Conservation (phyloP, 2,888 invertebrate genomes). For the Bimastos eiseni region DNA sequence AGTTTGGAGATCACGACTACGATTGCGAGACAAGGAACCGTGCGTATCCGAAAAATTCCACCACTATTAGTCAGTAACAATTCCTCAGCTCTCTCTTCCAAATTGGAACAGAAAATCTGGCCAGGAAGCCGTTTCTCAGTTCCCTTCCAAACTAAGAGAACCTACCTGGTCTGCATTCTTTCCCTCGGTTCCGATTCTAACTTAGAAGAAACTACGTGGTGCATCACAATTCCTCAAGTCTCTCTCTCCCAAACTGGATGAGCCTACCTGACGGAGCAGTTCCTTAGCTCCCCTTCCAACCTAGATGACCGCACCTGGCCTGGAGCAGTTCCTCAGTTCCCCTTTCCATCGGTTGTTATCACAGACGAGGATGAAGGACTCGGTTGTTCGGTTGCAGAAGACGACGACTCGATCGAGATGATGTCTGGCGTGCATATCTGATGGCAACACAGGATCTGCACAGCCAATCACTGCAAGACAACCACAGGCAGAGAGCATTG, state of each 20-base stretch:
- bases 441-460: neutral
- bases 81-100: slow-evolving; percentile 1
- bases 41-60: too few species aligned
- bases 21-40: too few species aligned
- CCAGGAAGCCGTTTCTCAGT: neutral
- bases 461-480: neutral
- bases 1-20: too few species aligned
- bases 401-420: neutral
- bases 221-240: neutral
- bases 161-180: neutral
- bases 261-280: neutral
- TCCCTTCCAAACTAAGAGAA: neutral
- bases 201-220: neutral
- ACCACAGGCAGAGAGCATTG: too few species aligned
- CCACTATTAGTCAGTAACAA: neutral
- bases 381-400: slow-evolving; percentile 21
- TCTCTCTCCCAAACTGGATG: neutral
- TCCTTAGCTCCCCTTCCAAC: neutral
- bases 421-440: neutral
- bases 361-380: slow-evolving; percentile 24
- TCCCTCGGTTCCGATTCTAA: neutral
- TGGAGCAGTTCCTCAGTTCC: slow-evolving; percentile 14
- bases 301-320: neutral
- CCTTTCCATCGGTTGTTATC: slow-evolving; percentile 18
- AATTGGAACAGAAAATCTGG: neutral